Conservation (phyloP, 2,113 vertebrate genomes). For the Rhinogobius similis region DNA sequence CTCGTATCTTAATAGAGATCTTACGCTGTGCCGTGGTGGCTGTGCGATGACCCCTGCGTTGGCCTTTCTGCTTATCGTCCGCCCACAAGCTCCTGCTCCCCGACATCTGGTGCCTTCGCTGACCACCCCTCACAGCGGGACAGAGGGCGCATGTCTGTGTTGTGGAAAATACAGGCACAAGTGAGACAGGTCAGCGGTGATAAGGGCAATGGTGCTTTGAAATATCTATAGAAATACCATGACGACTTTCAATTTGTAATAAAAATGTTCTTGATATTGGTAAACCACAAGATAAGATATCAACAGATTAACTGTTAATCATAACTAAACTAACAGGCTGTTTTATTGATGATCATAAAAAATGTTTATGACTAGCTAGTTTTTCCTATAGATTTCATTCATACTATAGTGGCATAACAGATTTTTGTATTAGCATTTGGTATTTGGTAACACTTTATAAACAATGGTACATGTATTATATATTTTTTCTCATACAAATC, state of each 20-base stretch:
- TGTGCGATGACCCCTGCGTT: conserved; percentile 51
- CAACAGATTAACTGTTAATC: neutral
- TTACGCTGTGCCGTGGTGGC: conserved; percentile 53
- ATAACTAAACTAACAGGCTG: neutral
- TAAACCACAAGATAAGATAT: neutral
- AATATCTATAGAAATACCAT: neutral
- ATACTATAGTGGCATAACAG: no score
- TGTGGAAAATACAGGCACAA: conserved; percentile 22
- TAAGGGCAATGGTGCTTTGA: neutral
- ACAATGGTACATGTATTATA: no score
- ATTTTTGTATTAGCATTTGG: no score
- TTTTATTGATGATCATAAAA: neutral
- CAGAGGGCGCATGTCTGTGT: conserved; percentile 26
- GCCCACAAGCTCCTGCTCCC: conserved; percentile 39
- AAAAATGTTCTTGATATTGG: neutral
- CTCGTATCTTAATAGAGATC: conserved; percentile 74
- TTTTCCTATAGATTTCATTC: no score
- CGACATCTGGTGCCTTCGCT: conserved; percentile 31
- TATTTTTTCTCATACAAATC: no score
- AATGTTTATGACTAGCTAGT: no score
- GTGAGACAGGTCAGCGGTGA: conserved; percentile 20
- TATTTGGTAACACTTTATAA: no score
- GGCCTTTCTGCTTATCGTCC: conserved; percentile 64
- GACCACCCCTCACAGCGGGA: conserved; percentile 35
- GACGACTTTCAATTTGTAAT: neutral